Percentiles rank a stretch among this genome's conserved stretches.
phyloP scores from a whole-genome alignment of 1,140 invertebrate genomes.

The Tyrophagus putrescentiae region DNA sequence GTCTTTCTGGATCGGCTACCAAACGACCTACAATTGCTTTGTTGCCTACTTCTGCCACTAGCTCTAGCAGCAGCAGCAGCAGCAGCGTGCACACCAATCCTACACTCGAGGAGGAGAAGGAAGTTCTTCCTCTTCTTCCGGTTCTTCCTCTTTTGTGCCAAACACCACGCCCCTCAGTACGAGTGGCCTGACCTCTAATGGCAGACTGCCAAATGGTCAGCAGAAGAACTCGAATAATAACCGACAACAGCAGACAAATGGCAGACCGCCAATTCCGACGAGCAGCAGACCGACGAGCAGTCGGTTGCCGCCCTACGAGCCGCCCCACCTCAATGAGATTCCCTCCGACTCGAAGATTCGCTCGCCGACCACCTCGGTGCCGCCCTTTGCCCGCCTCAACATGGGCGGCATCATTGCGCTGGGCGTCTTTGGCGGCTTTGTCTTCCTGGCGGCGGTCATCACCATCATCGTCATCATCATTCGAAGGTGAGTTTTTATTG shows the following conservation, averaged over 20 bases:
- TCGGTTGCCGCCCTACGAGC: not conserved
- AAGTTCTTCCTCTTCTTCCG: not conserved
- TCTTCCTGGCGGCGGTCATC: conserved; percentile 71
- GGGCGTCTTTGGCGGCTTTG: conserved; percentile 72
- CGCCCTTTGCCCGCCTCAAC: conserved; percentile 57
- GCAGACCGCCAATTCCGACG: not conserved
- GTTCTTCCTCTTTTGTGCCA: not conserved
- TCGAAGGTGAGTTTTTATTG: conserved; percentile 51
- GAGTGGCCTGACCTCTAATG: not conserved
- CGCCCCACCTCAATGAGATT: conserved; percentile 41
- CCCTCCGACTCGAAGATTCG: conserved; percentile 32
- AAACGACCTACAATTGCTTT: not conserved
- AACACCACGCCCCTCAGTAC: not conserved
- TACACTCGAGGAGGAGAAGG: not conserved
- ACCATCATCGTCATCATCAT: conserved; percentile 74
- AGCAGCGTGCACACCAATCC: conserved; percentile 3
- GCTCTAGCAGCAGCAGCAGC: not conserved
- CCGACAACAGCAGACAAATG: not conserved
- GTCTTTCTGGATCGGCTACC: not conserved
- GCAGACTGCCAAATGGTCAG: too few species aligned
- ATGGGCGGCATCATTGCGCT: conserved; percentile 70
- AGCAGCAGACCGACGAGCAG: not conserved
- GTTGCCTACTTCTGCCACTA: not conserved
- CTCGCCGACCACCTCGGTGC: conserved; percentile 37
- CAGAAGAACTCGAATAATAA: too few species aligned